Evolutionary conservation across 2,113 vertebrate genomes (phyloP), one percentile per base, ranked within the genome.

Genomic region (Scolopax mira): DNA sequence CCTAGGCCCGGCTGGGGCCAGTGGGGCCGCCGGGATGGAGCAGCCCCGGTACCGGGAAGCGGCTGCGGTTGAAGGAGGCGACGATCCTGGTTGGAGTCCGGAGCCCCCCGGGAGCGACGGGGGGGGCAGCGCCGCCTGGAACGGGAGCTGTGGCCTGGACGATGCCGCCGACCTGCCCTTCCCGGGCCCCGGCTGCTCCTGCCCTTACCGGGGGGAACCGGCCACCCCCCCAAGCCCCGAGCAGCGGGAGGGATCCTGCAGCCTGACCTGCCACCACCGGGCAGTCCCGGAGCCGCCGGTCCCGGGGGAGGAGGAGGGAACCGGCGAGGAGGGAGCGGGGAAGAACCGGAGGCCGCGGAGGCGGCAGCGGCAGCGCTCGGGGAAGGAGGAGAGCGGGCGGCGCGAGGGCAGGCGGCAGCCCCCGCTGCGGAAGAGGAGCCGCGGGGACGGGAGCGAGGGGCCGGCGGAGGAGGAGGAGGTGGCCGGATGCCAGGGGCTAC

Each of bases 391-490:
- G 19, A n/a, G 70, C 16, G 55, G 89, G 58, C 95, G 93, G 61
- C 79, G 94, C 33, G 93, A 93, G 21, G 93, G 97, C 8, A 92
- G 97, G 74, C 98, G 98, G 90, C 98, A 98, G 94, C 98, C 97
- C 86, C 98, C 97, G 86, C 90, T 96, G 42, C 98, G 98, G 75
- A 98, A 98, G 89, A 97, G 98, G 57, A 99, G 97, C 97, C 98
- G 85, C 97, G 98, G 90, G 98, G 96, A 98, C 35, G 93, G 91
- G 18, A 31, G 69, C 75, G 97, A 27, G 72, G 97, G 69, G 49
- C 97, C 98, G 61, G 98, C 97, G 64, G 89, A 98, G 55, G 98
- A 98, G 1, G 98, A 98, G 77, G 97, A 97, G 10, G 69, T 9
- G 42, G 42, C 98, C 42, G 41, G 55, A 3, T 48, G 10, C 49